Conservation (phyloP, 2,113 vertebrate species). For the Albula goreensis region DNA sequence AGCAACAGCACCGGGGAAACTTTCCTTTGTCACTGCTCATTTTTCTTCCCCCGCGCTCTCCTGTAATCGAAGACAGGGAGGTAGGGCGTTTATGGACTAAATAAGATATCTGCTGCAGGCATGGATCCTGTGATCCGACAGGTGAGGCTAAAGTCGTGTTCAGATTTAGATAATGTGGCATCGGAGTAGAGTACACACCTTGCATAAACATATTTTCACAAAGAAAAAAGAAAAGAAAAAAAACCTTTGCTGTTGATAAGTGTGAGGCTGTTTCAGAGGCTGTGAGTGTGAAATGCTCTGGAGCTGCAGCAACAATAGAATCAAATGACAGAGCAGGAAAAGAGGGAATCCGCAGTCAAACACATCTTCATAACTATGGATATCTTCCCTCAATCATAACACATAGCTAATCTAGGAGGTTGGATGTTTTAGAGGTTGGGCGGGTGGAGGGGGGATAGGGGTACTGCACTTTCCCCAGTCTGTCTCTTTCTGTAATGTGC, state of each 20-base stretch:
- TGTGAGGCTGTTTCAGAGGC: neutral
- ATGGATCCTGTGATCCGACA: constrained; percentile 50
- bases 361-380: neutral
- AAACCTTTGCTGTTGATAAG: constrained; percentile 46
- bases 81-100: constrained; percentile 52
- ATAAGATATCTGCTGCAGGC: constrained; percentile 64
- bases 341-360: neutral
- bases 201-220: constrained; percentile 45
- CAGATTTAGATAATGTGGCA: constrained; percentile 61
- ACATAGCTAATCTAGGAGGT: neutral
- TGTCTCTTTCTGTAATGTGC: neutral
- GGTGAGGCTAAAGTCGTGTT: constrained; percentile 48
- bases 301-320: neutral
- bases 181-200: constrained; percentile 41
- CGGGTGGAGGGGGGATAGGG: neutral
- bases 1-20: constrained; percentile 53
- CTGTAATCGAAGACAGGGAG: constrained; percentile 56
- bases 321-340: neutral
- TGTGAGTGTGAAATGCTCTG: neutral
- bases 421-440: neutral
- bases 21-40: constrained; percentile 48
- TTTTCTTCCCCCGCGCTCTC: constrained; percentile 57
- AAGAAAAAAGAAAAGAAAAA: neutral
- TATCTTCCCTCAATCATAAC: too few species aligned
- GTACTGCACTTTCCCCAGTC: neutral